phyloP scores from a whole-genome alignment of 2,113 vertebrate genomes.

The Chinchilla lanigera region DNA sequence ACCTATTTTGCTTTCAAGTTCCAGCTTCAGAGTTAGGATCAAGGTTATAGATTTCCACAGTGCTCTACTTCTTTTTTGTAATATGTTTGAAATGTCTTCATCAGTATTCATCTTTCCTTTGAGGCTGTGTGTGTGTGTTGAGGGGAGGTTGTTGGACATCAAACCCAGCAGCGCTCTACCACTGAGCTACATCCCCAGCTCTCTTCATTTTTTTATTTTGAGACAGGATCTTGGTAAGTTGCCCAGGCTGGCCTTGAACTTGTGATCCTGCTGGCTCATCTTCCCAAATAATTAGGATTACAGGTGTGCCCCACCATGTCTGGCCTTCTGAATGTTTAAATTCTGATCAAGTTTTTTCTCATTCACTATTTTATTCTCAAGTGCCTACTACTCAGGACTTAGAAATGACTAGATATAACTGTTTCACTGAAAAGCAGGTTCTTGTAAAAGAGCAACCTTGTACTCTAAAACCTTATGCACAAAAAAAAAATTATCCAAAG shows the following conservation, averaged over 20 bases:
- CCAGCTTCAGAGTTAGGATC: background rate
- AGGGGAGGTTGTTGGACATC: background rate
- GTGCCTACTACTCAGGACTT: background rate
- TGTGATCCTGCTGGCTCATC: background rate
- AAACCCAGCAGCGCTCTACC: background rate
- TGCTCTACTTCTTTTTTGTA: background rate
- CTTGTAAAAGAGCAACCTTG: background rate
- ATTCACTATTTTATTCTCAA: background rate
- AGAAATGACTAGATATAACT: background rate
- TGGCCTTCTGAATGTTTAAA: background rate
- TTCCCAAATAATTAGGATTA: background rate
- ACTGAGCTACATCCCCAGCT: background rate
- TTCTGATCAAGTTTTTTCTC: background rate
- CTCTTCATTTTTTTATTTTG: background rate
- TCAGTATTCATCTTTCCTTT: background rate
- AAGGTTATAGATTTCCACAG: background rate
- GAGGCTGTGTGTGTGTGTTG: background rate
- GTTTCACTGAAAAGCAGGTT: background rate
- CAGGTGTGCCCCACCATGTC: background rate
- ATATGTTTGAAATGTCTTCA: background rate
- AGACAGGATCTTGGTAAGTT: background rate
- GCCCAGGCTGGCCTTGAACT: background rate
- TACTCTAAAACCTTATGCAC: background rate
- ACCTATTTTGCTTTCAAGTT: background rate
- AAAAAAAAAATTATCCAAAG: background rate